Percentiles rank a stretch among this genome's conserved stretches.
phyloP scores from a whole-genome alignment of 2,888 invertebrate species.

The Synanthedon andrenaeformis region DNA sequence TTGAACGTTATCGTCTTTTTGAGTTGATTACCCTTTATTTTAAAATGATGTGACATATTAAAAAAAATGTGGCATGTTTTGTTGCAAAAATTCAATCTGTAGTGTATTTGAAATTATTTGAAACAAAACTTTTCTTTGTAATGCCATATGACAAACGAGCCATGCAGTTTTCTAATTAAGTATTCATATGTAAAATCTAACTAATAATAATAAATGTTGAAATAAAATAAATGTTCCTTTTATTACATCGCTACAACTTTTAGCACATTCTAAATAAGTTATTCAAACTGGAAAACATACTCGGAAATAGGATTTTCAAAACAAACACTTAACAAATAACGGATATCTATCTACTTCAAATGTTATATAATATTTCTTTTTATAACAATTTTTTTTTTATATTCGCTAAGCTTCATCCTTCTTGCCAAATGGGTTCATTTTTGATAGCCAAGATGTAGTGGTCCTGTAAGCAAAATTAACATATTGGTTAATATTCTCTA shows the following conservation, averaged over 20 bases:
- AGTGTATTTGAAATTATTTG: too few species aligned
- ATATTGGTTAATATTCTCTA: too few species aligned
- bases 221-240: background rate
- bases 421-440: constrained; percentile 82
- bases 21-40: too few species aligned
- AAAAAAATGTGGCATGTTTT: too few species aligned
- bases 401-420: constrained; percentile 70
- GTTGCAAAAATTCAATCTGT: too few species aligned
- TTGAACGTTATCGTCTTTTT: too few species aligned
- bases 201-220: background rate
- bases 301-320: constrained; percentile 4
- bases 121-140: too few species aligned
- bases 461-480: constrained; percentile 27
- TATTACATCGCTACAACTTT: background rate
- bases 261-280: background rate
- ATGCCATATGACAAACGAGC: too few species aligned
- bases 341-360: constrained; percentile 39
- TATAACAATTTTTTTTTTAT: background rate
- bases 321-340: constrained; percentile 16
- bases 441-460: constrained; percentile 76
- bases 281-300: too few species aligned
- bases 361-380: background rate
- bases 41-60: too few species aligned
- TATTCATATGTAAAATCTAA: too few species aligned
- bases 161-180: too few species aligned